Base-by-base conservation (phyloP, 2,797 vertebrate species). In the Liparis tanakae region DNA sequence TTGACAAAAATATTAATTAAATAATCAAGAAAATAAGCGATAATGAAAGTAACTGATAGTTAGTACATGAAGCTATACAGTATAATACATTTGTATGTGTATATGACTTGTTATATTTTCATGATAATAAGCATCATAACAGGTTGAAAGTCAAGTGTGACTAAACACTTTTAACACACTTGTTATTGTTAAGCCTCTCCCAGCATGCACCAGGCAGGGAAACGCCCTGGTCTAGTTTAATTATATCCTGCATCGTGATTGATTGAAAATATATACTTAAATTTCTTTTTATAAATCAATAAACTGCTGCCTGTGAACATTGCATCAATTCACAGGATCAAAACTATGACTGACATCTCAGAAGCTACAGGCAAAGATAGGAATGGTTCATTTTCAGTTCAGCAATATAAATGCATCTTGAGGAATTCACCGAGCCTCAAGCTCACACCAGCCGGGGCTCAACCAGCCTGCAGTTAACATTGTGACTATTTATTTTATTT, bases 371-470 rank as follows among this genome's bases (percentile, higher is more conserved):
- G 59, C 58, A 71, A 72, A 61, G 10, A 17, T 68, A 58, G 43
- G 20, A 5, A 7, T 34, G 53, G 67, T 84, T 82, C 62, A 72
- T 33, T 37, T 62, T 79, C 50, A 68, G 78, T 76, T 81, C 63
- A 81, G 41, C 71, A 30, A 56, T 68, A 71, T 20, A 58, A 65
- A 68, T 34, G 53, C 33, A 37, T 57, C 30, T 72, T 46, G 60
- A 33, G 62, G 44, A 75, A 76, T 63, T 76, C 70, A 43, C 39
- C 36, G 43, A 74, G 78, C 74, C 72, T 65, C 46, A 59, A 59
- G 76, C 71, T 71, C n/a, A 7, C 63, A 82, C 79, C 79, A 81
- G 56, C 30, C 1, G 7, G 22, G 68, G 34, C 39, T 85, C 71
- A 68, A 74, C 61, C 67, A 12, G 53, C 74, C 81, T 46, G 25